Conservation (phyloP, 2,113 vertebrate genomes). For the Gobio gobio region DNA sequence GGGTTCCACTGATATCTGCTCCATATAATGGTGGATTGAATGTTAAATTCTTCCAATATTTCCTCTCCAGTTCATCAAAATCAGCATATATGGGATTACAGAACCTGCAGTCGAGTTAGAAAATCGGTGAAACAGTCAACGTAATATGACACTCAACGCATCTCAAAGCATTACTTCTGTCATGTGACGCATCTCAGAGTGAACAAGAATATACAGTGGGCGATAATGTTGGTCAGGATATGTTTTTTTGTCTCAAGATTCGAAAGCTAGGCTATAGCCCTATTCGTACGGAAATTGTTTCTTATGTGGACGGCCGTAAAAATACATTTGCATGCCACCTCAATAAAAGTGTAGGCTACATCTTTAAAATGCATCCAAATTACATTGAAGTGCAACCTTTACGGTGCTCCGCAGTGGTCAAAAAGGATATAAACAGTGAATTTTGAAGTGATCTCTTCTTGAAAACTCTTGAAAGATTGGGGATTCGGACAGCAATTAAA, state of each 20-base stretch:
- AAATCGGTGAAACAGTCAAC: neutral
- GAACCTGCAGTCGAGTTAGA: slow-evolving; percentile 76
- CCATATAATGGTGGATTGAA: slow-evolving; percentile 96
- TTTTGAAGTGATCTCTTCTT: too few species aligned
- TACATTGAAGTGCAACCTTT: too few species aligned
- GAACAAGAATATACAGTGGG: neutral
- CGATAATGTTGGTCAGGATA: neutral
- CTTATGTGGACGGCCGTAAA: too few species aligned
- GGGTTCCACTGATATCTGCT: slow-evolving; percentile 91
- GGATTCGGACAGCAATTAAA: too few species aligned
- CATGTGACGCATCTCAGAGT: neutral
- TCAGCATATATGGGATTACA: slow-evolving; percentile 89
- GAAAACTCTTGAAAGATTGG: too few species aligned
- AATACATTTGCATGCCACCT: too few species aligned
- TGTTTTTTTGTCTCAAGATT: neutral
- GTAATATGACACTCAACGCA: neutral
- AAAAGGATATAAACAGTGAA: too few species aligned
- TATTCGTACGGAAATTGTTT: too few species aligned
- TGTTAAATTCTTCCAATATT: slow-evolving; percentile 97
- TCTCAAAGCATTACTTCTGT: too few species aligned
- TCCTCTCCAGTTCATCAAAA: slow-evolving; percentile 94
- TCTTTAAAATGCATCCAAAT: too few species aligned
- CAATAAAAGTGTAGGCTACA: too few species aligned
- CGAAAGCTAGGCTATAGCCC: neutral
- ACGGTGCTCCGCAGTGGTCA: too few species aligned